Percentiles rank a stretch among this genome's conserved stretches.
These are phyloP conservation scores for Noctua comes DNA, from an alignment of 2,888 invertebrate species.

Conservation along the genomic window DNA sequence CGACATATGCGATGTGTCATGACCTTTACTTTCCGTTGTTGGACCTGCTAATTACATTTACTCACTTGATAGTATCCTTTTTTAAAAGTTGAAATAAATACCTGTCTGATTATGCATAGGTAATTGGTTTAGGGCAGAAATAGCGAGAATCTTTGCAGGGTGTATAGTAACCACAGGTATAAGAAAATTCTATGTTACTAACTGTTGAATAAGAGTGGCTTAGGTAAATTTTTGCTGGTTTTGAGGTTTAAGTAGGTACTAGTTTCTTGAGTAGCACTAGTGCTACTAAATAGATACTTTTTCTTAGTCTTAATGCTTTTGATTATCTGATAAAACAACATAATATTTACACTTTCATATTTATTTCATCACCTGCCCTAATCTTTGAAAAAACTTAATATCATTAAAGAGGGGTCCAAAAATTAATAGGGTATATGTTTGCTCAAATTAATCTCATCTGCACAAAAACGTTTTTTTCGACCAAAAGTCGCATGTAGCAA, in stretches of 20 bases:
- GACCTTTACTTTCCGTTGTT: conserved; percentile 64
- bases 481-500: conserved; percentile 48
- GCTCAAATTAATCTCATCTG: conserved; percentile 55
- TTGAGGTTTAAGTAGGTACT: not conserved
- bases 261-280: not conserved
- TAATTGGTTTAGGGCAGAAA: not conserved
- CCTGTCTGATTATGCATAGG: not conserved
- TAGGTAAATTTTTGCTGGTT: not conserved
- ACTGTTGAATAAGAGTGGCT: not conserved
- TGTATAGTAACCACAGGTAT: not conserved
- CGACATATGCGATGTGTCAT: conserved; percentile 56
- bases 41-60: conserved; percentile 29
- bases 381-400: not conserved
- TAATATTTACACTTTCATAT: not conserved
- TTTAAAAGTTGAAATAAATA: not conserved
- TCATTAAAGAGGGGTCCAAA: not conserved
- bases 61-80: not conserved
- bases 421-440: conserved; percentile 38
- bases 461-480: conserved; percentile 29
- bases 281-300: not conserved
- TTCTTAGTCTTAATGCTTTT: not conserved
- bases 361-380: not conserved
- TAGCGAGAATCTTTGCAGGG: not conserved
- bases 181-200: not conserved
- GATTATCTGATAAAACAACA: not conserved